A percentile compares a stretch with the other conserved stretches of the same genome.
These are phyloP conservation scores for Andrena flavipes DNA, from an alignment of 2,888 invertebrate genomes.

Conservation along the genomic window DNA sequence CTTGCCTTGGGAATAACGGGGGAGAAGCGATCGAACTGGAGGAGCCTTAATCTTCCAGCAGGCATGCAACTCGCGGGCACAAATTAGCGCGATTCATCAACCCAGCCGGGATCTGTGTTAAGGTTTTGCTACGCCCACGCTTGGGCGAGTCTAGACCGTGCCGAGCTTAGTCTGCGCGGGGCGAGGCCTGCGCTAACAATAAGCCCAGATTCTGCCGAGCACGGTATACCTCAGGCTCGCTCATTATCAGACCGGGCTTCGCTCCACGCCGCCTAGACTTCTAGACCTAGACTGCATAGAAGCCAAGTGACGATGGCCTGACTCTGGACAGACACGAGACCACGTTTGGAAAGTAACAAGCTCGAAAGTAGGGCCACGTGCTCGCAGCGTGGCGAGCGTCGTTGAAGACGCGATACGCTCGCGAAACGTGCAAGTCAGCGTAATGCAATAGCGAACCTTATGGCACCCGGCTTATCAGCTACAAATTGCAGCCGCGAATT, in stretches of 20 bases:
- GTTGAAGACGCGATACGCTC: constrained; percentile 11
- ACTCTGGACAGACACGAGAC: background rate
- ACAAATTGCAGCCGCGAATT: constrained; percentile 11
- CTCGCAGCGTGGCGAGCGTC: background rate
- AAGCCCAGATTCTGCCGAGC: constrained; percentile 8
- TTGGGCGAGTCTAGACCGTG: constrained; percentile 6
- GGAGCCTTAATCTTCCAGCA: constrained; percentile 21
- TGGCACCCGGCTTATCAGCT: constrained; percentile 1
- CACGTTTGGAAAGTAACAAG: constrained; percentile 24
- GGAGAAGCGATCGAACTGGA: background rate
- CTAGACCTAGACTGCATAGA: background rate
- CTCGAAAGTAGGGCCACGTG: constrained; percentile 25
- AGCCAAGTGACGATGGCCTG: background rate
- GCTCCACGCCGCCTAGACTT: background rate
- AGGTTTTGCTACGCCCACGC: constrained; percentile 15
- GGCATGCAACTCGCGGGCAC: background rate
- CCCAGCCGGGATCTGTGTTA: constrained; percentile 11
- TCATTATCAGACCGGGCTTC: background rate
- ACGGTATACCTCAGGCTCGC: background rate
- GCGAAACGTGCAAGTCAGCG: constrained; percentile 13
- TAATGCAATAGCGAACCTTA: background rate
- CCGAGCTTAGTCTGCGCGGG: background rate
- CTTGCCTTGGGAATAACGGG: no score
- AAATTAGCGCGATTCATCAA: constrained; percentile 28
- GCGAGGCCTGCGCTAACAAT: background rate